Evolutionary conservation across 2,797 vertebrate genomes (phyloP), one percentile per base, ranked within the genome.

Genomic region (Mus caroli): DNA sequence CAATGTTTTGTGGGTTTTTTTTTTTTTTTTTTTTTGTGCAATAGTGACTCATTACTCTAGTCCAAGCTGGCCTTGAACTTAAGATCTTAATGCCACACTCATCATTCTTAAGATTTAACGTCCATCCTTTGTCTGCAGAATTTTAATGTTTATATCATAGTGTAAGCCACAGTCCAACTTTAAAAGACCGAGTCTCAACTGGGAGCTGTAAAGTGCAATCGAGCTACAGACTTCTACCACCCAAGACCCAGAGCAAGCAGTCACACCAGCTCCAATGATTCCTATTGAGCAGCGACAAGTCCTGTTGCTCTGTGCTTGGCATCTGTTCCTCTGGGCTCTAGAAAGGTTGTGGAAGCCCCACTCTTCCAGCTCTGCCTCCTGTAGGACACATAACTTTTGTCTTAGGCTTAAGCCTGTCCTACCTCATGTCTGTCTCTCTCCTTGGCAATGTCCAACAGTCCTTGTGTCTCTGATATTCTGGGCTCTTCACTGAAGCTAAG

Each of bases 281-380:
- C 40, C 58, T 7, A 1, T 28, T 50, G 54, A 40, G 26, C 19
- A 14, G 5, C 1, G 1, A 14, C 5, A 2, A 13, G 26, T 15
- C 75, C 6, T 77, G 43, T 43, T 9, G 26, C 43, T 50, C 13
- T 31, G 14, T 50, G n/a, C 6, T 82, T 58, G 54, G 22, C 3
- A 40, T 37, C 13, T 14, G 37, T 31, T n/a, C 50, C 50, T 54
- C 19, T 82, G 54, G 54, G 20, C 54, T 37, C 34, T 7, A 58
- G 34, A 80, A 14, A 80, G 78, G 19, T 34, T 37, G 34, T 6
- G 28, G 10, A 10, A 64, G 17, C 60, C 26, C 58, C 5, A 13
- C 26, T 62, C 15, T 28, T 84, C 40, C 82, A 46, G 28, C 26
- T 14, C 14, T 31, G 56, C 5, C 37, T 8, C 37, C 28, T 4